Percentiles rank a stretch among this genome's conserved stretches.
These are phyloP conservation scores for Phyto melanocephala DNA, from an alignment of 2,888 invertebrate species.

Conservation along the genomic window DNA sequence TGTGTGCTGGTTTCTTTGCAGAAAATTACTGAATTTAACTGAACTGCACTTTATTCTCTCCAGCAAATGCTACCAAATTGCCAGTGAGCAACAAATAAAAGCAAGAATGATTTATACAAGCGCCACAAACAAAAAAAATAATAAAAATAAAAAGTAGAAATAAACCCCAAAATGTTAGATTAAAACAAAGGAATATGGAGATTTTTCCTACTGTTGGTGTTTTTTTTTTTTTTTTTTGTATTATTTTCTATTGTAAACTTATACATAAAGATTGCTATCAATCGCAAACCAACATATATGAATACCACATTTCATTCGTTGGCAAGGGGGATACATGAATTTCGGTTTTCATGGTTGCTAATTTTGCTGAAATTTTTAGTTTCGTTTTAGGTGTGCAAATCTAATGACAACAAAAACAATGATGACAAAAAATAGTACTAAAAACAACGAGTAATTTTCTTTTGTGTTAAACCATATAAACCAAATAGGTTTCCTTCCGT, in stretches of 20 bases:
- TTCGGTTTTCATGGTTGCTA: neutral
- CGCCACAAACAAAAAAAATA: neutral
- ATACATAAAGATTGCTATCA: slow-evolving; percentile 43
- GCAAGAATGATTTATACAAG: slow-evolving; percentile 24
- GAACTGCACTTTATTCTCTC: slow-evolving; percentile 8
- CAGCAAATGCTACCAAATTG: slow-evolving; percentile 41
- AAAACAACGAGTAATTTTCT: slow-evolving; percentile 31
- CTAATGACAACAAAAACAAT: too few species aligned
- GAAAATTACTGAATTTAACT: slow-evolving; percentile 20
- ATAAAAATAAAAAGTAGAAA: neutral
- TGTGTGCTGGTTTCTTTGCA: neutral
- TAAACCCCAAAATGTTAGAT: neutral
- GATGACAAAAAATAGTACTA: too few species aligned
- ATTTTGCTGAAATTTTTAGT: neutral
- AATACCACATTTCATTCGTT: too few species aligned
- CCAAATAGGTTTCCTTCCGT: slow-evolving; percentile 58
- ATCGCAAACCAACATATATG: too few species aligned
- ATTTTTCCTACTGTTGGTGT: slow-evolving; percentile 5
- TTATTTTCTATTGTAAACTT: slow-evolving; percentile 21
- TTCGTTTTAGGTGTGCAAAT: neutral
- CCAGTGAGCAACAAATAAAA: neutral
- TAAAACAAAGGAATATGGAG: slow-evolving; percentile 47
- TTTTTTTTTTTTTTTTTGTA: slow-evolving; percentile 1
- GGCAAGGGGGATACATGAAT: too few species aligned
- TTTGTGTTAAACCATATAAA: slow-evolving; percentile 55